These are phyloP conservation scores for Scaptodrosophila latifasciaeformis DNA, from an alignment of 2,888 invertebrate genomes.

Conservation along the genomic window DNA sequence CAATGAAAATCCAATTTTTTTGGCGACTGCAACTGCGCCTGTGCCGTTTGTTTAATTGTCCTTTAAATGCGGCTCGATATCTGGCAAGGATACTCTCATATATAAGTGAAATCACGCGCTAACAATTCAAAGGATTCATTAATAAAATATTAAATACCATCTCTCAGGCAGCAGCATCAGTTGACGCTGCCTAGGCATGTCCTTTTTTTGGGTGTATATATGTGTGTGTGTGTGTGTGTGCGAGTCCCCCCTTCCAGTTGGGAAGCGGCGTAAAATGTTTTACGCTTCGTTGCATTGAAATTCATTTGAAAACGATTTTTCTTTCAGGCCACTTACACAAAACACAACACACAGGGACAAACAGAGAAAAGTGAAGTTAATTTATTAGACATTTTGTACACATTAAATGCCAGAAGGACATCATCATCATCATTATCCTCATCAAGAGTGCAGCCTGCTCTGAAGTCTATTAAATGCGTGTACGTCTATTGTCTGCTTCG, in stretches of 20 bases:
- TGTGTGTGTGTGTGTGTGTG: no score
- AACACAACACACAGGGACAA: conserved; percentile 42
- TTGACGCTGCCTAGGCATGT: conserved; percentile 63
- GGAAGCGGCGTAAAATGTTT: conserved; percentile 70
- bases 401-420: conserved; percentile 67
- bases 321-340: conserved; percentile 65
- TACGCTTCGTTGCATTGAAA: conserved; percentile 74
- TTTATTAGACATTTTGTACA: conserved; percentile 71
- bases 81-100: conserved; percentile 16
- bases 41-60: conserved; percentile 61
- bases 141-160: conserved; percentile 71
- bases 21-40: conserved; percentile 17
- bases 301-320: conserved; percentile 73
- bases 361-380: conserved; percentile 67
- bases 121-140: conserved; percentile 72
- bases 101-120: conserved; percentile 68
- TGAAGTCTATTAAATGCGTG: conserved; percentile 67
- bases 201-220: no score
- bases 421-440: conserved; percentile 49
- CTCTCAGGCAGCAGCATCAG: conserved; percentile 44
- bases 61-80: conserved; percentile 36
- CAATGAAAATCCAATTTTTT: no score
- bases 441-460: conserved; percentile 31
- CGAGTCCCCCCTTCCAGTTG: conserved; percentile 24
- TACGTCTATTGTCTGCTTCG: conserved; percentile 56